Percentiles rank a stretch among this genome's conserved stretches.
Conservation (phyloP, 1,140 invertebrate genomes). For the Listronotus oregonensis region DNA sequence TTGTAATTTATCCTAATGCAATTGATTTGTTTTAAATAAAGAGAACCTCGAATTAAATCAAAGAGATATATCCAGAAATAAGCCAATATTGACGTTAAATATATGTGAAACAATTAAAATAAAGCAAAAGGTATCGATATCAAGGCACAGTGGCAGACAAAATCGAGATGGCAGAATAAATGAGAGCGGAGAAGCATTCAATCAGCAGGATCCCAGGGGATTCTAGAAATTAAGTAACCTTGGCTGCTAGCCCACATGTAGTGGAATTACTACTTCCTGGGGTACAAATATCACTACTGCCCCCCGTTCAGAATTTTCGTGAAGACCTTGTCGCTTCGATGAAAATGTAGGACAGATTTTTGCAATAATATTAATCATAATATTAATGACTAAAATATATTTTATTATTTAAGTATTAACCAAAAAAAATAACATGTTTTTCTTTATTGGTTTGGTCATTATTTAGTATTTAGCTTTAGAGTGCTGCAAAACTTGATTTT, state of each 20-base stretch:
- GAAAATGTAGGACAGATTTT: neutral
- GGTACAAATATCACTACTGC: constrained; percentile 29
- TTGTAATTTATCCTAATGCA: no score
- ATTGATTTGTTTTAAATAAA: no score
- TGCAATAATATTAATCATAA: no score
- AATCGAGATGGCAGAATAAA: constrained; percentile 29
- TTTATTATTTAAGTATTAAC: no score
- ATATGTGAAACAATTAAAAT: constrained; percentile 10
- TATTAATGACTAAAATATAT: no score
- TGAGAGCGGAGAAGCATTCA: constrained; percentile 32
- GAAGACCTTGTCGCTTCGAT: constrained; percentile 19
- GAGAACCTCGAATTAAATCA: no score
- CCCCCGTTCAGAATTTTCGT: constrained; percentile 10
- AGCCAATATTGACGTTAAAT: no score
- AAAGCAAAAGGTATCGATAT: constrained; percentile 22
- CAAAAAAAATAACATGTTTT: no score
- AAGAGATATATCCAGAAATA: no score
- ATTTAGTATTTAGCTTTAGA: no score
- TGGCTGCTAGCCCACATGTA: constrained; percentile 29
- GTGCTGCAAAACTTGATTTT: no score
- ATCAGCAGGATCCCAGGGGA: constrained; percentile 25
- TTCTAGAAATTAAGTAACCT: constrained; percentile 32
- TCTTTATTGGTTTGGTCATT: no score
- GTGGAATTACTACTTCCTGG: constrained; percentile 36
- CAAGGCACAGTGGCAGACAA: constrained; percentile 8